Conservation (phyloP, 1,140 invertebrate species). For the Probaryconus sp. region DNA sequence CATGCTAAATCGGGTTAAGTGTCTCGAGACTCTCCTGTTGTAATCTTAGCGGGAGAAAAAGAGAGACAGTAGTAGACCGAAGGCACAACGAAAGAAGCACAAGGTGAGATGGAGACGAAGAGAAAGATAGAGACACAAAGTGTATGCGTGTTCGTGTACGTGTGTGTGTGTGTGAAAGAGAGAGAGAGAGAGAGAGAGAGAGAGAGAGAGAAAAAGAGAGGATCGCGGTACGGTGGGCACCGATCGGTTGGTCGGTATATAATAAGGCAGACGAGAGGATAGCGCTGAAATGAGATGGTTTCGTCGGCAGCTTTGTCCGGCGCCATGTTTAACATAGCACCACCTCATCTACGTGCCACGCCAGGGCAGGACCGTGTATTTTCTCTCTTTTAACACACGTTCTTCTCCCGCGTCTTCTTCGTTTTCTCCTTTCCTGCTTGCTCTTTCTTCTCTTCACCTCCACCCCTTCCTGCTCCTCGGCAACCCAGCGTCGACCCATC, state of each 20-base stretch:
- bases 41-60: slow-evolving; percentile 48
- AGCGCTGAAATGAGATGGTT: slow-evolving; percentile 77
- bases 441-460: slow-evolving; percentile 40
- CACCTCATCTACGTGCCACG: slow-evolving; percentile 74
- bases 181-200: slow-evolving; percentile 31
- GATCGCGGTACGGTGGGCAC: slow-evolving; percentile 62
- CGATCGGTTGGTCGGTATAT: slow-evolving; percentile 70
- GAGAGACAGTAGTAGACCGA: slow-evolving; percentile 32
- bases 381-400: slow-evolving; percentile 66
- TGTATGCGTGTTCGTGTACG: no score
- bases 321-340: slow-evolving; percentile 77
- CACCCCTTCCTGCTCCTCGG: slow-evolving; percentile 13
- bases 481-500: slow-evolving; percentile 29
- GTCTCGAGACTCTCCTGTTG: slow-evolving; percentile 55
- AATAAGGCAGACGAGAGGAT: slow-evolving; percentile 75
- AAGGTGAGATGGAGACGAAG: slow-evolving; percentile 50
- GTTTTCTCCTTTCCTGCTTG: slow-evolving; percentile 43
- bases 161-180: no score
- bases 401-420: slow-evolving; percentile 39
- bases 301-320: slow-evolving; percentile 77
- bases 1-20: slow-evolving; percentile 61
- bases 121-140: slow-evolving; percentile 38
- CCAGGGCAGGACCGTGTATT: slow-evolving; percentile 64
- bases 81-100: slow-evolving; percentile 52
- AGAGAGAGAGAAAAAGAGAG: slow-evolving; percentile 42